Evolutionary conservation across 92 coral and sea anemone species (phyloP).

Genomic region (Ricordea florida): DNA sequence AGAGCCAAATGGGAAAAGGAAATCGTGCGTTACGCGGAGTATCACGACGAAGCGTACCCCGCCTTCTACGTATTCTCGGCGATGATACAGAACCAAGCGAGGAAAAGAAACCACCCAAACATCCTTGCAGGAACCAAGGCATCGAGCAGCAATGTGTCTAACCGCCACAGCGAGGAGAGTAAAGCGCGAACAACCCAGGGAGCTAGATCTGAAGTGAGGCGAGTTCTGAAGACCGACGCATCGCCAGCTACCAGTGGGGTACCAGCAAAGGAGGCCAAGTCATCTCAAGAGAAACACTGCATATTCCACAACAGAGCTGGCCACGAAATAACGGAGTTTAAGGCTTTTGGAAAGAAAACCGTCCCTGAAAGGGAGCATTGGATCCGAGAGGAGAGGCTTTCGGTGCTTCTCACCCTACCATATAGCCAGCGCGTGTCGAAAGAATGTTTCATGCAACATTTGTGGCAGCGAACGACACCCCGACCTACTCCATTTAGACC

Average conservation of each 20-base stretch:
- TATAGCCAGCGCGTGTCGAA: conserved; percentile 19
- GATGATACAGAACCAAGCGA: too few relatives aligned
- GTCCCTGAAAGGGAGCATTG: conserved; percentile 10
- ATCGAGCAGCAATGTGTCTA: not conserved
- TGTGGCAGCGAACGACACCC: conserved; percentile 34
- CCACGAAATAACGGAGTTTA: not conserved
- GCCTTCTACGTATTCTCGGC: too few relatives aligned
- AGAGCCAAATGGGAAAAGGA: conserved; percentile 20
- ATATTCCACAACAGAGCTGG: conserved; percentile 3
- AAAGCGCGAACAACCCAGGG: not conserved
- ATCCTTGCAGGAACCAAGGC: too few relatives aligned
- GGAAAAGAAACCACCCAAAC: too few relatives aligned
- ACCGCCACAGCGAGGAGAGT: not conserved
- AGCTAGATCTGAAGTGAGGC: not conserved
- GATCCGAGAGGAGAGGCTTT: conserved; percentile 8
- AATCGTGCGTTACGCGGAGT: conserved; percentile 10
- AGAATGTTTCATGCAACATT: conserved; percentile 5
- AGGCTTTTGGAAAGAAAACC: conserved; percentile 7
- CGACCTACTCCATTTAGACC: conserved; percentile 12
- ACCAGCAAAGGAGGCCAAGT: not conserved
- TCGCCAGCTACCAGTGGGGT: not conserved
- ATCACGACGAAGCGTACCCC: too few relatives aligned
- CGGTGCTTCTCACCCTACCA: conserved; percentile 12
- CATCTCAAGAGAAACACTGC: not conserved
- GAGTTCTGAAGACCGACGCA: not conserved